These are phyloP conservation scores for Ptyas mucosa DNA, from an alignment of 2,113 vertebrate genomes.

Conservation along the genomic window DNA sequence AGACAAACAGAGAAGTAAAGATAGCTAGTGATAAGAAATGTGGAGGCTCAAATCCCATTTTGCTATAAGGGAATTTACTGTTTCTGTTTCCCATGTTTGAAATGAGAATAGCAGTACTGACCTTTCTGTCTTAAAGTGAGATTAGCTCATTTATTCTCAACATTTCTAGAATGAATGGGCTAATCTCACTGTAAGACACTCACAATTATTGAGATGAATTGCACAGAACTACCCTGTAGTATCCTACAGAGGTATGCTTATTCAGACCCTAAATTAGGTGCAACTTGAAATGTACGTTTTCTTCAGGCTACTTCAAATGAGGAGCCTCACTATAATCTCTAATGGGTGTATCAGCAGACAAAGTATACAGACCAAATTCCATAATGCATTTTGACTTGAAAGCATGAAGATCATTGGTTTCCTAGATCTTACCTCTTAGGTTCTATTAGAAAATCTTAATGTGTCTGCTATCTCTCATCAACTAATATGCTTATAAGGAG, in stretches of 20 bases:
- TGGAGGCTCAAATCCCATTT: not conserved
- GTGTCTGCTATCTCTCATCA: not conserved
- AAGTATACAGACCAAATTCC: not conserved
- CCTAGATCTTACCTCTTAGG: not conserved
- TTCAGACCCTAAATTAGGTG: not conserved
- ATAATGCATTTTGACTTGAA: not conserved
- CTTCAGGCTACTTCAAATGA: not conserved
- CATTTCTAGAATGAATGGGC: slow-evolving; percentile 2
- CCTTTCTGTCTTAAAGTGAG: not conserved
- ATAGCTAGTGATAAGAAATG: not conserved
- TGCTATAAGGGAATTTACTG: not conserved
- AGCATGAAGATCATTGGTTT: not conserved
- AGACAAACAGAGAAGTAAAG: not conserved
- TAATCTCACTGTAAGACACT: slow-evolving; percentile 4
- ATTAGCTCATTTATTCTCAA: slow-evolving; percentile 4
- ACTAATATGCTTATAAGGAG: not conserved
- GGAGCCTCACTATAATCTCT: not conserved
- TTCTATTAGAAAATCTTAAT: slow-evolving; percentile 6
- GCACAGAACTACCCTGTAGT: not conserved
- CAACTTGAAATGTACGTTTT: not conserved
- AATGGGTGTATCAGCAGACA: not conserved
- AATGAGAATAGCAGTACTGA: not conserved
- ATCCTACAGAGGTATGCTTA: not conserved
- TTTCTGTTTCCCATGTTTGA: slow-evolving; percentile 1
- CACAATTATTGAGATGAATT: slow-evolving; percentile 17